A percentile compares a stretch with the other conserved stretches of the same genome.
Evolutionary conservation across 2,888 invertebrate genomes (phyloP).

Genomic region (Aleiodes testaceus): DNA sequence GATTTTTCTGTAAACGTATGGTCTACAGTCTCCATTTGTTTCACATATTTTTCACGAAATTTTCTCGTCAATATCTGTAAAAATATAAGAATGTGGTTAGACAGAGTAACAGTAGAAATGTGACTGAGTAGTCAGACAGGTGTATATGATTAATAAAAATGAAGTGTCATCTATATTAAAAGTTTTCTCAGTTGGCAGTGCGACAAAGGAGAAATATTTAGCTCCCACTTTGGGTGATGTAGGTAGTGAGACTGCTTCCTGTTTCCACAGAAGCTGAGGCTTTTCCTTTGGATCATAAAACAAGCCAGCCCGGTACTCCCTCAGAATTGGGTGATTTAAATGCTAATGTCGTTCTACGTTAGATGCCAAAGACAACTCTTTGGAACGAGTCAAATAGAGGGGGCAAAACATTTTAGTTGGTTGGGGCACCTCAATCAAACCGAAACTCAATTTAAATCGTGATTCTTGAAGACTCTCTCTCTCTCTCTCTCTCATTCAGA

Average conservation of each 20-base stretch:
- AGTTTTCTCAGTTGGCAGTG: neutral
- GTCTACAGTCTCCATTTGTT: neutral
- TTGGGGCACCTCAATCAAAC: slow-evolving; percentile 51
- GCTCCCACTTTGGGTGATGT: too few species aligned
- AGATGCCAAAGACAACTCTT: slow-evolving; percentile 1
- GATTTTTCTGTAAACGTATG: slow-evolving; percentile 21
- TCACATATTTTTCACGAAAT: neutral
- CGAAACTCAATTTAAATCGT: slow-evolving; percentile 54
- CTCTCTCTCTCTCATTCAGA: slow-evolving; percentile 4
- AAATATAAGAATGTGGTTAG: too few species aligned
- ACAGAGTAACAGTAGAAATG: too few species aligned
- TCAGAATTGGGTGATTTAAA: slow-evolving; percentile 61
- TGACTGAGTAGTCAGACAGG: too few species aligned
- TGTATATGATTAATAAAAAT: too few species aligned
- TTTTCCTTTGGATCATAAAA: slow-evolving; percentile 55
- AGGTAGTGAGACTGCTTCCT: neutral
- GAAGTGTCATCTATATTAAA: too few species aligned
- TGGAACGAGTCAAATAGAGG: too few species aligned
- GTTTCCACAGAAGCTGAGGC: neutral
- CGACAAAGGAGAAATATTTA: slow-evolving; percentile 16
- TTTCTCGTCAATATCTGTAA: neutral
- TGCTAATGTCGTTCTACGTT: slow-evolving; percentile 56
- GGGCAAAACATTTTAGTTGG: slow-evolving; percentile 35
- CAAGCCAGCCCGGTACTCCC: slow-evolving; percentile 57
- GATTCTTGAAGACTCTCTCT: slow-evolving; percentile 44